Conservation (phyloP, 37 sponge, comb jelly and placozoan species). For the Ephydatia muelleri region DNA sequence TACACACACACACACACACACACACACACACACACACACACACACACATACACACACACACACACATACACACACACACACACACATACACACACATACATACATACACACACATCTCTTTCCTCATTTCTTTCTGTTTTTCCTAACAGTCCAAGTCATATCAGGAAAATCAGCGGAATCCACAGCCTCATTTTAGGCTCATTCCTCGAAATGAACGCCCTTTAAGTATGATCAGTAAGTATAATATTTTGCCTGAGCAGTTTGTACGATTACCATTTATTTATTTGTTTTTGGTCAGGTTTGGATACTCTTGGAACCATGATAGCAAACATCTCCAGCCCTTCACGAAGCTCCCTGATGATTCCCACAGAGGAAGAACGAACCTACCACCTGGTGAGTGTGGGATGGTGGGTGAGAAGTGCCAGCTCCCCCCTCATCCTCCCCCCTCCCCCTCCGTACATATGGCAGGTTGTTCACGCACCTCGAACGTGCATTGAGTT, state of each 20-base stretch:
- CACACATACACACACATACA: too few species aligned
- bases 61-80: too few species aligned
- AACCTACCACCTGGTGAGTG: conserved; percentile 39
- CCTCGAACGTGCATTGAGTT: too few species aligned
- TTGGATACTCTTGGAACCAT: conserved; percentile 78
- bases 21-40: too few species aligned
- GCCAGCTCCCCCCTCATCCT: not conserved
- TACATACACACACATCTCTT: not conserved
- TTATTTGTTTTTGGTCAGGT: conserved; percentile 1
- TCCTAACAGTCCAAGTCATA: conserved; percentile 40
- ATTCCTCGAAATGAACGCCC: conserved; percentile 24
- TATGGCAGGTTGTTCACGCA: too few species aligned
- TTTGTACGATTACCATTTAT: not conserved
- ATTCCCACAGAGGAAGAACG: not conserved
- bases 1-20: too few species aligned
- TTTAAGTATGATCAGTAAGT: conserved; percentile 48
- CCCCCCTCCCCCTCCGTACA: not conserved
- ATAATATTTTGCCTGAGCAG: too few species aligned
- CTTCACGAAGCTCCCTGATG: not conserved
- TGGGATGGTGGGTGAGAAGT: not conserved
- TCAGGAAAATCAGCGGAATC: conserved; percentile 37
- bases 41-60: too few species aligned
- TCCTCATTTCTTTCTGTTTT: not conserved
- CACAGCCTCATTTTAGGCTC: conserved; percentile 51
- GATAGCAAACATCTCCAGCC: conserved; percentile 54